Conservation (phyloP, 1,140 invertebrate genomes). For the Trichonephila clavata region DNA sequence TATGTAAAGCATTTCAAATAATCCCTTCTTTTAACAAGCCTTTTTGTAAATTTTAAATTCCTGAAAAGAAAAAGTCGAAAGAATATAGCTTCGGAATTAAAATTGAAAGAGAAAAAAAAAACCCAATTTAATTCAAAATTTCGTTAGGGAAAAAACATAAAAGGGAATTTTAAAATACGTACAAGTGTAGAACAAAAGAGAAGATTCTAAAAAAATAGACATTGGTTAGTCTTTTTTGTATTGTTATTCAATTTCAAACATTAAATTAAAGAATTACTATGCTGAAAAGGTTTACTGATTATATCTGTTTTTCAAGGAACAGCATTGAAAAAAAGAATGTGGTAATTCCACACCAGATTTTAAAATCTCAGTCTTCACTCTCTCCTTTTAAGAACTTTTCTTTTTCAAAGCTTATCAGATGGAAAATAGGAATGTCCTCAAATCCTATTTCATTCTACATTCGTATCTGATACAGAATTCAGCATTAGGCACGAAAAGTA, state of each 20-base stretch:
- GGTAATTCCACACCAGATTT: background rate
- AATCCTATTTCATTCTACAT: conserved; percentile 14
- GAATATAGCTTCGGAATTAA: no score
- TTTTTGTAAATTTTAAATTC: no score
- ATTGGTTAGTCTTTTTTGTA: background rate
- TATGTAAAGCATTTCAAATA: no score
- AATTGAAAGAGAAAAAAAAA: no score
- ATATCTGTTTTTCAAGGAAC: background rate
- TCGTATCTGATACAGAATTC: background rate
- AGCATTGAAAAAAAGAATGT: conserved; percentile 29
- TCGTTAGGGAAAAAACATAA: no score
- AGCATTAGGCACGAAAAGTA: background rate
- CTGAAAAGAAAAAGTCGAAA: no score
- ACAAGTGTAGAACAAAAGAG: no score
- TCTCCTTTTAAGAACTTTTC: background rate
- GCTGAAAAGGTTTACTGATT: background rate
- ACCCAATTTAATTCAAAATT: no score
- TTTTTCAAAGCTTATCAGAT: background rate
- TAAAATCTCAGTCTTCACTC: background rate
- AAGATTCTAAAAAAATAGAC: background rate
- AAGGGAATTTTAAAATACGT: no score
- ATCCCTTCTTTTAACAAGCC: no score
- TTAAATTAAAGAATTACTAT: conserved; percentile 9
- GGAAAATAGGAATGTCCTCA: background rate
- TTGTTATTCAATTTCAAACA: background rate